These are phyloP conservation scores for Lasioglossum marginatum DNA, from an alignment of 2,888 invertebrate species.

Conservation along the genomic window DNA sequence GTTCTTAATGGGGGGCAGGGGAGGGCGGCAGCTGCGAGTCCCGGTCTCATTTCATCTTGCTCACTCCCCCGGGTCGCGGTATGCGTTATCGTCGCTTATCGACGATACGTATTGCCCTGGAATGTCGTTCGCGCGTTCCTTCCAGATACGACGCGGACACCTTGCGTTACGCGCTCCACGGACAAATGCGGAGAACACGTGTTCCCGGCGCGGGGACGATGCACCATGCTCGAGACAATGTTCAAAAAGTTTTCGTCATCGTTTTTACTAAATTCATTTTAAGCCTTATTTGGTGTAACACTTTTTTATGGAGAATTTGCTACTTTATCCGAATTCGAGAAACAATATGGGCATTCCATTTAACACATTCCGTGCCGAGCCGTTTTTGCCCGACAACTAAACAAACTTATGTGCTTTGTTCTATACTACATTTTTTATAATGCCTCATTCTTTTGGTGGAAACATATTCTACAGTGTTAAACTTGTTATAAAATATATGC, in stretches of 20 bases:
- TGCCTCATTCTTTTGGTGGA: no score
- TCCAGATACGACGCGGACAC: constrained; percentile 28
- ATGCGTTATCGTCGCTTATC: constrained; percentile 40
- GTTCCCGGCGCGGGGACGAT: constrained; percentile 36
- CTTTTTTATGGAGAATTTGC: no score
- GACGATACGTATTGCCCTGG: constrained; percentile 42
- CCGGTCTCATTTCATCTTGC: neutral
- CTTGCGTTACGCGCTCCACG: constrained; percentile 33
- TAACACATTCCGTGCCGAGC: no score
- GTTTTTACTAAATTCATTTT: no score
- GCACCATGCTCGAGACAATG: neutral
- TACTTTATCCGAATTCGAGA: no score
- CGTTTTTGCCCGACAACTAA: no score
- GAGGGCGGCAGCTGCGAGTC: neutral
- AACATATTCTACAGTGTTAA: no score
- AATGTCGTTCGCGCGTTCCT: constrained; percentile 55
- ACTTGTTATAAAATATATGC: no score
- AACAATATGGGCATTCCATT: no score
- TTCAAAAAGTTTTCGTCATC: neutral
- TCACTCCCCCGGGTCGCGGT: neutral
- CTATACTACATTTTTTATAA: no score
- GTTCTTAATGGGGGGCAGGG: neutral
- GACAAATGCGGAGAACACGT: constrained; percentile 41
- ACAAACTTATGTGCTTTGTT: no score
- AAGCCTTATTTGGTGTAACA: no score